phyloP scores from a whole-genome alignment of 2,113 vertebrate genomes.

The Rynchops niger region DNA sequence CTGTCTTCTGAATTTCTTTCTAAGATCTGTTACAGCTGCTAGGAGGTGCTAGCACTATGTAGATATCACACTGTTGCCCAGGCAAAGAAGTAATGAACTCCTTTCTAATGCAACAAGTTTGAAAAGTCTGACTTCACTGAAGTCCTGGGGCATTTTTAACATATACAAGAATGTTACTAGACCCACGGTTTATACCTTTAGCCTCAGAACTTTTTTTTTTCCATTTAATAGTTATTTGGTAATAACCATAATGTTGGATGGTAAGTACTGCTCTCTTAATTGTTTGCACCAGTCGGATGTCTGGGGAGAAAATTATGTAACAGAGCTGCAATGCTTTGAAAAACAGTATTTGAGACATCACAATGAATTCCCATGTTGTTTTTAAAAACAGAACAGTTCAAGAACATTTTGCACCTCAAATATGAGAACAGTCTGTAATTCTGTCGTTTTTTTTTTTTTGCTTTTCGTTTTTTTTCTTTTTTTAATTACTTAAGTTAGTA shows the following conservation, averaged over 20 bases:
- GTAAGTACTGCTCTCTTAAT: not conserved
- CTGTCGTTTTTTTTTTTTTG: not conserved
- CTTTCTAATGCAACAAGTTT: not conserved
- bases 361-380: constrained; percentile 57
- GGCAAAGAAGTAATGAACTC: not conserved
- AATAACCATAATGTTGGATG: not conserved
- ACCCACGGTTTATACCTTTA: not conserved
- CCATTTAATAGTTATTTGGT: not conserved
- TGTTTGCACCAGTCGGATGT: constrained; percentile 39
- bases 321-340: constrained; percentile 46
- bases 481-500: not conserved
- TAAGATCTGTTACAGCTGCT: constrained; percentile 28
- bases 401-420: constrained; percentile 65
- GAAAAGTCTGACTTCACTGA: not conserved
- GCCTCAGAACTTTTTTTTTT: not conserved
- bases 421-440: constrained; percentile 57
- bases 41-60: constrained; percentile 47
- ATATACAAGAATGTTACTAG: not conserved
- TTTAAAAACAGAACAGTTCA: constrained; percentile 50
- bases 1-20: not conserved
- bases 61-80: not conserved
- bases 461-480: not conserved
- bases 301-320: constrained; percentile 36
- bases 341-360: constrained; percentile 55
- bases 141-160: not conserved